Evolutionary conservation across 2,888 invertebrate species (phyloP).

Genomic region (Hetaerina titia): DNA sequence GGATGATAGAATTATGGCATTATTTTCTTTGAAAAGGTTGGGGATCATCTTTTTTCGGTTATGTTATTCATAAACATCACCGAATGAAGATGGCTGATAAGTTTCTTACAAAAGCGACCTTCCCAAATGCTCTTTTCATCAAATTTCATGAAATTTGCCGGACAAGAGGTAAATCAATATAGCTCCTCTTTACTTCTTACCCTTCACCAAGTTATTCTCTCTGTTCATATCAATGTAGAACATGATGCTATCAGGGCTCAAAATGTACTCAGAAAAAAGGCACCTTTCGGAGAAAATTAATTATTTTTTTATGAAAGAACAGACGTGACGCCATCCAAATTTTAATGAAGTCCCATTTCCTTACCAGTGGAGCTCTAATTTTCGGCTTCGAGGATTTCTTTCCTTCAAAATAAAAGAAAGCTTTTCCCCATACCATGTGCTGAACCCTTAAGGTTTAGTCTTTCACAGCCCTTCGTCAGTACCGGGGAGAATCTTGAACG

Average conservation of each 20-base stretch:
- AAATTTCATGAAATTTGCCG: no score
- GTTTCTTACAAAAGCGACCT: no score
- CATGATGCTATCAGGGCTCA: not conserved
- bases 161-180: no score
- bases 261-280: not conserved
- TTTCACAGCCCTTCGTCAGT: constrained; percentile 16
- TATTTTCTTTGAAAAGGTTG: no score
- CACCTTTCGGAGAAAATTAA: not conserved
- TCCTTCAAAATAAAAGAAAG: not conserved
- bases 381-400: constrained; percentile 8
- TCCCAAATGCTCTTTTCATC: no score
- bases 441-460: not conserved
- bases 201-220: no score
- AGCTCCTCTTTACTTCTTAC: no score
- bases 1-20: no score
- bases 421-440: constrained; percentile 13
- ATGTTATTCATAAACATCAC: no score
- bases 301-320: not conserved
- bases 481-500: constrained; percentile 4
- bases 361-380: constrained; percentile 39
- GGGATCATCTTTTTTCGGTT: no score
- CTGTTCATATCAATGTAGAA: not conserved
- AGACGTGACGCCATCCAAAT: constrained; percentile 15
- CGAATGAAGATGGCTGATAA: no score
- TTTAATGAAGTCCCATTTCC: constrained; percentile 28